Conservation (phyloP, 2,797 vertebrate genomes). For the Esox masquinongy region DNA sequence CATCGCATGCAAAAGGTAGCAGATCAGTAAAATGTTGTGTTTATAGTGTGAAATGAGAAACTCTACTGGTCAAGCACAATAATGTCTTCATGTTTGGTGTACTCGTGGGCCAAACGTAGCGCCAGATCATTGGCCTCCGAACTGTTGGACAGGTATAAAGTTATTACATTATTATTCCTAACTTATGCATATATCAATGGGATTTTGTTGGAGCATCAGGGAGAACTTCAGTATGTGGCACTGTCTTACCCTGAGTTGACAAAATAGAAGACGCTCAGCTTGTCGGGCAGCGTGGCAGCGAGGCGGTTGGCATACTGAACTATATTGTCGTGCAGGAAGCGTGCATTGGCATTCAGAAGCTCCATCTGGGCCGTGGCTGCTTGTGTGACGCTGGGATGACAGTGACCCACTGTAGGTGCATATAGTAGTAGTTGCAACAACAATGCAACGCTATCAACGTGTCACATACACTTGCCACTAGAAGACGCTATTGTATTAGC, state of each 20-base stretch:
- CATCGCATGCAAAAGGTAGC: not conserved
- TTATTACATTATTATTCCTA: not conserved
- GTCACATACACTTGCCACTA: not conserved
- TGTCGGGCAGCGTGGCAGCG: constrained; percentile 81
- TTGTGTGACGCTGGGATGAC: constrained; percentile 85
- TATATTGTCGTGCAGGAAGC: constrained; percentile 92
- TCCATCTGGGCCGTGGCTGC: constrained; percentile 87
- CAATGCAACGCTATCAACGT: not conserved
- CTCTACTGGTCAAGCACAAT: constrained; percentile 93
- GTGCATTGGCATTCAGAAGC: constrained; percentile 85
- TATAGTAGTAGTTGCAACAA: not conserved
- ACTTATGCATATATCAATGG: not conserved
- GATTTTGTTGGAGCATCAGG: not conserved
- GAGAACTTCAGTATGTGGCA: not conserved
- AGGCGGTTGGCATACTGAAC: constrained; percentile 85
- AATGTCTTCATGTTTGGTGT: constrained; percentile 85
- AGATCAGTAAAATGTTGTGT: not conserved
- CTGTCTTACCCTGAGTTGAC: constrained; percentile 90
- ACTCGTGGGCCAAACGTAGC: constrained; percentile 86
- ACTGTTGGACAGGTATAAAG: constrained; percentile 60
- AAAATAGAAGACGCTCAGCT: constrained; percentile 89
- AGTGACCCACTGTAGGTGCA: constrained; percentile 85
- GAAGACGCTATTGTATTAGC: not conserved
- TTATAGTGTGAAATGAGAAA: constrained; percentile 1
- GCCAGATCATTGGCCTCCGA: constrained; percentile 97